phyloP scores from a whole-genome alignment of 2,113 vertebrate genomes.

The Ophiodon elongatus region DNA sequence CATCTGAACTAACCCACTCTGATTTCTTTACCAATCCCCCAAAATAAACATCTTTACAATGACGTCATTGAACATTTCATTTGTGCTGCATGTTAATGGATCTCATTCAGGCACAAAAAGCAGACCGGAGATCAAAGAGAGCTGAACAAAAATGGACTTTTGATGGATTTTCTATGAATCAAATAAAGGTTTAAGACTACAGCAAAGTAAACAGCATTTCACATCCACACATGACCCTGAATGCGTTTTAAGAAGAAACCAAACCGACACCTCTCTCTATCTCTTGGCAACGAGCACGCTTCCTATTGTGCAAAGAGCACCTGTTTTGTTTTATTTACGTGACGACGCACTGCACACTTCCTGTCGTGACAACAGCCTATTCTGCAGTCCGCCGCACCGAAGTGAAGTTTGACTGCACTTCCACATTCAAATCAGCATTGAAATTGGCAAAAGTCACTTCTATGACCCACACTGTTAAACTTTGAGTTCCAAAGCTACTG shows the following conservation, averaged over 20 bases:
- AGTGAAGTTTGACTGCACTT: background rate
- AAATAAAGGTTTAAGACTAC: background rate
- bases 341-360: slow-evolving; percentile 26
- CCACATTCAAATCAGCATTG: slow-evolving; percentile 2
- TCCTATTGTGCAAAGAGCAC: background rate
- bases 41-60: background rate
- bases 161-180: background rate
- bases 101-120: background rate
- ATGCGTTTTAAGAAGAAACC: background rate
- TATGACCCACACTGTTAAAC: background rate
- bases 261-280: background rate
- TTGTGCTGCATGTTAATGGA: background rate
- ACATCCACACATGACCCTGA: background rate
- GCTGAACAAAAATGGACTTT: background rate
- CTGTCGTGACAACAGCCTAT: slow-evolving; percentile 14
- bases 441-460: background rate
- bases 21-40: background rate
- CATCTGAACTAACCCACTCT: background rate
- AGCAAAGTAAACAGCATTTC: slow-evolving; percentile 4
- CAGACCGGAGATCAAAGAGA: slow-evolving; percentile 1
- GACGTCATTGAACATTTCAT: background rate
- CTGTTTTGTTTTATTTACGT: background rate
- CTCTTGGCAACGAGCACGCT: background rate
- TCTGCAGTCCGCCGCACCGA: background rate
- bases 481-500: background rate